Evolutionary conservation across 2,797 vertebrate genomes (phyloP).

Genomic region (Pangasius sanitwongsei): DNA sequence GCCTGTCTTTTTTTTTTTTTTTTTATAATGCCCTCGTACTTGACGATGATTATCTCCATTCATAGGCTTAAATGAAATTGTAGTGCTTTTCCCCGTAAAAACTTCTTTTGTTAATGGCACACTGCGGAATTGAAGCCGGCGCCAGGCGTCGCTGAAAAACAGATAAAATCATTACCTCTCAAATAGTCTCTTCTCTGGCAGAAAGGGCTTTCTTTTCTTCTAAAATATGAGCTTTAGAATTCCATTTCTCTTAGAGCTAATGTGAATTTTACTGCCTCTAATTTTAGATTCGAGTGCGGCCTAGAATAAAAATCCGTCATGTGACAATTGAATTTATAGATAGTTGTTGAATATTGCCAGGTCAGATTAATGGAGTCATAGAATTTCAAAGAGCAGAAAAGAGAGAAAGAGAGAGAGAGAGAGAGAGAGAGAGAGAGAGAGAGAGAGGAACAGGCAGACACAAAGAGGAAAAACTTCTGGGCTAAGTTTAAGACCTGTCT

Average conservation of each 20-base stretch:
- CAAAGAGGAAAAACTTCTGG: constrained; percentile 72
- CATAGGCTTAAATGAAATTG: constrained; percentile 84
- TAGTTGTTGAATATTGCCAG: constrained; percentile 92
- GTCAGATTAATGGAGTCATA: constrained; percentile 91
- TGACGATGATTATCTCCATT: constrained; percentile 86
- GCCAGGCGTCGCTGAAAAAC: constrained; percentile 77
- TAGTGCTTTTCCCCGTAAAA: constrained; percentile 88
- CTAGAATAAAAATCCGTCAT: constrained; percentile 84
- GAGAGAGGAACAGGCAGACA: constrained; percentile 72
- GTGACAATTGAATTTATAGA: constrained; percentile 98
- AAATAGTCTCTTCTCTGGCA: constrained; percentile 89
- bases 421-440: constrained; percentile 65
- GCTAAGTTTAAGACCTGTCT: constrained; percentile 77
- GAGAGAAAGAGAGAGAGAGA: constrained; percentile 71
- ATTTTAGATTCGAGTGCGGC: constrained; percentile 89
- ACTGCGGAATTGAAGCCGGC: constrained; percentile 83
- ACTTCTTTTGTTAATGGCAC: constrained; percentile 89
- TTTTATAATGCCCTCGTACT: constrained; percentile 66
- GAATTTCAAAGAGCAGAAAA: constrained; percentile 81
- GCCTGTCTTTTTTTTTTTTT: constrained; percentile 36
- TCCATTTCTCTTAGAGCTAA: constrained; percentile 87
- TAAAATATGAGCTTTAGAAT: constrained; percentile 89
- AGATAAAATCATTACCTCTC: constrained; percentile 98
- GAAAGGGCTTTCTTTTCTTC: constrained; percentile 88
- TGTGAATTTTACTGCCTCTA: constrained; percentile 94